A percentile compares a stretch with the other conserved stretches of the same genome.
Conservation (phyloP, 2,888 invertebrate genomes). For the Chouioia cunea region DNA sequence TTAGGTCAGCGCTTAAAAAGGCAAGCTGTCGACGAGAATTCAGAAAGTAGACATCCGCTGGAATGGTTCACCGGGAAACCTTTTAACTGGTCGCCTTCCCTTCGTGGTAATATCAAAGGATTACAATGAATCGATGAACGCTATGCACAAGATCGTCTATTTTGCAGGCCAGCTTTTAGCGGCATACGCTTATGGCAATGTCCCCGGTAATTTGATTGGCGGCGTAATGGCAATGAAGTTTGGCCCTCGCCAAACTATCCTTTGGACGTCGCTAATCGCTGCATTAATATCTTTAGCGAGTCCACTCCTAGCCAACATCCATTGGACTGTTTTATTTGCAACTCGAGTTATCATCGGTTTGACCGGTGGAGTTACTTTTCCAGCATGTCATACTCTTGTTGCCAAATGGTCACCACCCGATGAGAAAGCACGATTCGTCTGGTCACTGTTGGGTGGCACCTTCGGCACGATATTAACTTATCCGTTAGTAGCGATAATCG, state of each 20-base stretch:
- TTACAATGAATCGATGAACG: constrained; percentile 6
- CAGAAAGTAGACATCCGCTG: not conserved
- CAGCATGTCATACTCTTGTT: constrained; percentile 76
- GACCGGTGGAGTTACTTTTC: constrained; percentile 74
- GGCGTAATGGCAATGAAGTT: constrained; percentile 57
- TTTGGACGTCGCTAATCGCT: constrained; percentile 60
- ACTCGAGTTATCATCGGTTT: constrained; percentile 59
- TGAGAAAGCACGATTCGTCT: constrained; percentile 81
- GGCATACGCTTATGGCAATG: constrained; percentile 59
- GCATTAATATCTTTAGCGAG: constrained; percentile 53
- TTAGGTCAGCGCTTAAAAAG: not conserved
- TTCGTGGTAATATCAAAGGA: constrained; percentile 23
- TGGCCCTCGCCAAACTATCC: constrained; percentile 56
- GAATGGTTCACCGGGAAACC: constrained; percentile 49
- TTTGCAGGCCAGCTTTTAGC: constrained; percentile 61
- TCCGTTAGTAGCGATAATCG: constrained; percentile 76
- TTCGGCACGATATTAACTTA: constrained; percentile 80
- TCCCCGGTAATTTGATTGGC: constrained; percentile 62
- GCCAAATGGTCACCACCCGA: constrained; percentile 81
- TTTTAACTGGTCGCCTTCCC: constrained; percentile 19
- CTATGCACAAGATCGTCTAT: not conserved
- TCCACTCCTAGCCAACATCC: constrained; percentile 58
- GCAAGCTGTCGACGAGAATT: not conserved
- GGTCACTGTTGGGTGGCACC: constrained; percentile 80
- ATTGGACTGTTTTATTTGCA: constrained; percentile 54